Evolutionary conservation across 2,113 vertebrate genomes (phyloP), one percentile per base, ranked within the genome.

Genomic region (Eupsittula cactorum): DNA sequence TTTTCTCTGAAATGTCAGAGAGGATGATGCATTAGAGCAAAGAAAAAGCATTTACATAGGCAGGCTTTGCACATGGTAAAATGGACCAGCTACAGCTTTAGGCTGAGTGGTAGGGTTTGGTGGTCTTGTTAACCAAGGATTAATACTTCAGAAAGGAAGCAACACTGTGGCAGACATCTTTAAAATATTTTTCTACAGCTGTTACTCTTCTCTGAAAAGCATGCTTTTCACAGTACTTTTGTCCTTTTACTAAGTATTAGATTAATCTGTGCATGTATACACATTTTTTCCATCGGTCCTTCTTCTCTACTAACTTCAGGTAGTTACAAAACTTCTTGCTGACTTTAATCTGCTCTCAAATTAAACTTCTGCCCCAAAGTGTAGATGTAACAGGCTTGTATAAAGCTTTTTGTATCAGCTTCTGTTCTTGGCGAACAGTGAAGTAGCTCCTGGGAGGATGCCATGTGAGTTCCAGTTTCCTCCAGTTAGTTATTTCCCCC

Each of bases 1-100:
- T 90, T 77, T 63, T 33, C 85, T 76, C 87, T 39, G 75, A 35
- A 79, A 82, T 67, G 82, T 63, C 78, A 63, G 78, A 28, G 74
- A 71, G 55, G 24, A 76, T 59, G 55, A n/a, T 24, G 9, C 16
- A 3, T 69, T 88, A 44, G 49, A 70, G 80, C 41, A 11, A 28
- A 62, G 39, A 55, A 70, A 41, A 49, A 74, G 84, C 78, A 4
- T 44, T 82, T 55, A 16, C 39, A 25, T 25, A 74, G 81, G 76
- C 68, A 79, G 75, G 27, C 78, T 93, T 52, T 1, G 4, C 75
- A 53, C 46, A 6, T 4, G 68, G 39, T 59, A 46, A 82, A 86
- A 17, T 14, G 73, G 83, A 69, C 52, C 70, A 82, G 47, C 83
- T 42, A 29, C 42, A 41, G 78, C 57, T 93, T 63, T 17, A 65